phyloP scores from a whole-genome alignment of 2,797 vertebrate genomes.

The Scyliorhinus canicula region DNA sequence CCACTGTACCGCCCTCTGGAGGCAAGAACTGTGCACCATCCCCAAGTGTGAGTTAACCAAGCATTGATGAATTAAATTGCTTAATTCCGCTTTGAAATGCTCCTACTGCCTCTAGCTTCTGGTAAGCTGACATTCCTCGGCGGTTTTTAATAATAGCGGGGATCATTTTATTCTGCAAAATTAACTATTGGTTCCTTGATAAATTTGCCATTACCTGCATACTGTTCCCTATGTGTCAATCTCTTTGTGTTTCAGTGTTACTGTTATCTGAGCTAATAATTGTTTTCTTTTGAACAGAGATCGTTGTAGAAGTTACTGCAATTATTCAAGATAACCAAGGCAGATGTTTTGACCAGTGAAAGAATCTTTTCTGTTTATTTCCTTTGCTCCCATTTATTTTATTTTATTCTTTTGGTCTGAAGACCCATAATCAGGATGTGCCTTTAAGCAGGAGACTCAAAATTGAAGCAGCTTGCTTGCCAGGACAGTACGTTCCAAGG shows the following conservation, averaged over 20 bases:
- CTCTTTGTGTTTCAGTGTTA: neutral
- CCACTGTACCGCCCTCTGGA: too few relatives aligned
- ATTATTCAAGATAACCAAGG: neutral
- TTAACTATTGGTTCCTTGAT: neutral
- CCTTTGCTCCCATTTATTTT: too few relatives aligned
- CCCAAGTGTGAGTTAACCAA: neutral
- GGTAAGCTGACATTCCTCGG: neutral
- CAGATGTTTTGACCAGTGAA: neutral
- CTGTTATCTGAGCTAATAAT: too few relatives aligned
- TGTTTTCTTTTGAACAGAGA: neutral
- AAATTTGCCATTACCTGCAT: neutral
- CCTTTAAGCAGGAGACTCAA: too few relatives aligned
- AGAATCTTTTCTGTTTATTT: too few relatives aligned
- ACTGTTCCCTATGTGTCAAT: neutral
- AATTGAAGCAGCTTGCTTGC: too few relatives aligned
- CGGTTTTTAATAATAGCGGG: neutral
- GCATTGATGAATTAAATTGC: neutral
- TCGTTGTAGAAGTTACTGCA: neutral
- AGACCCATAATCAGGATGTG: too few relatives aligned
- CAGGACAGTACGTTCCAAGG: too few relatives aligned
- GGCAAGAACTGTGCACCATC: neutral
- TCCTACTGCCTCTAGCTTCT: neutral
- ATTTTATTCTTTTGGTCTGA: too few relatives aligned
- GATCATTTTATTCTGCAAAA: slow-evolving; percentile 17
- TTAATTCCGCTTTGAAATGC: neutral